These are phyloP conservation scores for Dermolepida albohirtum DNA, from an alignment of 2,888 invertebrate genomes.

Conservation along the genomic window DNA sequence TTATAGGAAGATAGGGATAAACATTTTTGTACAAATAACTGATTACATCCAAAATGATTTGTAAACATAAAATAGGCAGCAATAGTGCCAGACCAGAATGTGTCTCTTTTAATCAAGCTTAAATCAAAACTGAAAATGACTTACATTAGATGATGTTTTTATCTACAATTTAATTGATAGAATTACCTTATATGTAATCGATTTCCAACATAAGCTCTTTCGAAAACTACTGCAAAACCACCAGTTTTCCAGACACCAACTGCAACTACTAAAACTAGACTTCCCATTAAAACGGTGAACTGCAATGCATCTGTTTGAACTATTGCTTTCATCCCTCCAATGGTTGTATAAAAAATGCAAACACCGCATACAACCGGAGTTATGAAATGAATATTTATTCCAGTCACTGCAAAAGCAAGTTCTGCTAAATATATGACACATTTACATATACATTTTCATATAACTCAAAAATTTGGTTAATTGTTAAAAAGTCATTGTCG, in stretches of 20 bases:
- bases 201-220: constrained; percentile 67
- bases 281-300: constrained; percentile 68
- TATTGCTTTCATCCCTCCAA: constrained; percentile 76
- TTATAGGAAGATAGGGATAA: constrained; percentile 70
- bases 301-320: constrained; percentile 73
- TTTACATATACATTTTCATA: no score
- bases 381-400: constrained; percentile 73
- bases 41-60: constrained; percentile 69
- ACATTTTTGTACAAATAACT: constrained; percentile 71
- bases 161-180: no score
- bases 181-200: constrained; percentile 71
- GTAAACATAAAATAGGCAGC: constrained; percentile 69
- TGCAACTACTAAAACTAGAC: constrained; percentile 68
- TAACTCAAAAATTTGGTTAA: no score
- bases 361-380: constrained; percentile 75
- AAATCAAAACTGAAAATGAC: constrained; percentile 68
- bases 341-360: constrained; percentile 80
- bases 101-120: constrained; percentile 70
- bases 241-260: constrained; percentile 68
- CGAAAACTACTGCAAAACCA: constrained; percentile 69
- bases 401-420: constrained; percentile 71
- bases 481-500: no score
- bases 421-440: no score
- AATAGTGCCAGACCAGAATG: constrained; percentile 71
- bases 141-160: constrained; percentile 47